Percentiles rank a stretch among this genome's conserved stretches.
Evolutionary conservation across 1,140 invertebrate genomes (phyloP).

Genomic region (Pachypeltis micranthus): DNA sequence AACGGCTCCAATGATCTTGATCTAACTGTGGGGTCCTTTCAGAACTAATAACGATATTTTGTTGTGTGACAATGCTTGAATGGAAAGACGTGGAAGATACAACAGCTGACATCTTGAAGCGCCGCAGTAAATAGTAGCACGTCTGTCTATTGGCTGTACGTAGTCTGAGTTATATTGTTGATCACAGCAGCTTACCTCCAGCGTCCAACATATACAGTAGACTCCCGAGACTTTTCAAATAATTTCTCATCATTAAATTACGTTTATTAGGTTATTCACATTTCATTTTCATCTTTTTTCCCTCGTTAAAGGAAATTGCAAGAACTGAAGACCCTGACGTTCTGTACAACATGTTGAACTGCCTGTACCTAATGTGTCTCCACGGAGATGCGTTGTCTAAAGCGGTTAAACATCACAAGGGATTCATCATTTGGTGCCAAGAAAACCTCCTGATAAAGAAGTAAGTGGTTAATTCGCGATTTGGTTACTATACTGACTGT

Average conservation of each 20-base stretch:
- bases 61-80: too few relatives aligned
- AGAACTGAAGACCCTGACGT: slow-evolving; percentile 81
- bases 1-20: too few relatives aligned
- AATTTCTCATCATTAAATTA: background rate
- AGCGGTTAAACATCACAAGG: slow-evolving; percentile 77
- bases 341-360: slow-evolving; percentile 83
- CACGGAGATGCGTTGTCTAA: slow-evolving; percentile 86
- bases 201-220: too few relatives aligned
- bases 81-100: too few relatives aligned
- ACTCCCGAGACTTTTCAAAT: too few relatives aligned
- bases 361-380: slow-evolving; percentile 80
- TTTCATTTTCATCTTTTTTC: slow-evolving; percentile 19
- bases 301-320: slow-evolving; percentile 76
- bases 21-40: too few relatives aligned
- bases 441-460: slow-evolving; percentile 91
- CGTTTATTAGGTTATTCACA: too few relatives aligned
- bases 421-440: slow-evolving; percentile 95
- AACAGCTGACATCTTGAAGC: too few relatives aligned
- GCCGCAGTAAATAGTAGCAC: too few relatives aligned
- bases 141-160: background rate
- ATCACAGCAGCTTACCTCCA: too few relatives aligned
- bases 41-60: too few relatives aligned
- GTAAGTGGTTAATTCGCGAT: slow-evolving; percentile 39
- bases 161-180: background rate
- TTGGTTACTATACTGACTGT: too few relatives aligned